A percentile compares a stretch with the other conserved stretches of the same genome.
Conservation (phyloP, 2,797 vertebrate species). For the Schizopygopsis pylzovi region DNA sequence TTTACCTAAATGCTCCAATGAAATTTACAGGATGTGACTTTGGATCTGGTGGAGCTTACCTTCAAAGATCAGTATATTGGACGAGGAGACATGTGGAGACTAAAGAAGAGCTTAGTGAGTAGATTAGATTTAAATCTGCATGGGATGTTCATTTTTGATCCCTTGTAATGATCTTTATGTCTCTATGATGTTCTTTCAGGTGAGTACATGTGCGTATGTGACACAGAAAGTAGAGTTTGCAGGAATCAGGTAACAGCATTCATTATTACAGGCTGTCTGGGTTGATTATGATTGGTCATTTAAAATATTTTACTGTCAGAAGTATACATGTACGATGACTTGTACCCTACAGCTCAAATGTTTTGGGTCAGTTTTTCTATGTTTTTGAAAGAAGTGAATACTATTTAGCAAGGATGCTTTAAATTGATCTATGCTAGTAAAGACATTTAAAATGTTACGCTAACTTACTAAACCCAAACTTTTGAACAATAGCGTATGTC, state of each 20-base stretch:
- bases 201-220: slow-evolving; percentile 95
- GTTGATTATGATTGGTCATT: neutral
- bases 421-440: neutral
- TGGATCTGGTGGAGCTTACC: slow-evolving; percentile 95
- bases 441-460: neutral
- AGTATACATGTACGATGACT: neutral
- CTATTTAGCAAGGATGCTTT: neutral
- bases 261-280: neutral
- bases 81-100: slow-evolving; percentile 97
- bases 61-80: slow-evolving; percentile 99
- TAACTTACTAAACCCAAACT: neutral
- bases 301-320: neutral
- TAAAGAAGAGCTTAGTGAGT: slow-evolving; percentile 95
- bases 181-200: slow-evolving; percentile 72
- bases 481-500: neutral
- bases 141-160: neutral
- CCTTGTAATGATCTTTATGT: neutral
- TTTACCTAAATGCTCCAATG: neutral
- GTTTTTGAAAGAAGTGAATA: neutral
- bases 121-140: neutral
- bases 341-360: neutral
- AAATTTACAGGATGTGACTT: slow-evolving; percentile 86
- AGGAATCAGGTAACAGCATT: slow-evolving; percentile 86
- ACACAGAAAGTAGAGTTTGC: slow-evolving; percentile 98
- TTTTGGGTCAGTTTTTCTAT: neutral